These are phyloP conservation scores for Thermophis baileyi DNA, from an alignment of 2,113 vertebrate genomes.

Conservation along the genomic window DNA sequence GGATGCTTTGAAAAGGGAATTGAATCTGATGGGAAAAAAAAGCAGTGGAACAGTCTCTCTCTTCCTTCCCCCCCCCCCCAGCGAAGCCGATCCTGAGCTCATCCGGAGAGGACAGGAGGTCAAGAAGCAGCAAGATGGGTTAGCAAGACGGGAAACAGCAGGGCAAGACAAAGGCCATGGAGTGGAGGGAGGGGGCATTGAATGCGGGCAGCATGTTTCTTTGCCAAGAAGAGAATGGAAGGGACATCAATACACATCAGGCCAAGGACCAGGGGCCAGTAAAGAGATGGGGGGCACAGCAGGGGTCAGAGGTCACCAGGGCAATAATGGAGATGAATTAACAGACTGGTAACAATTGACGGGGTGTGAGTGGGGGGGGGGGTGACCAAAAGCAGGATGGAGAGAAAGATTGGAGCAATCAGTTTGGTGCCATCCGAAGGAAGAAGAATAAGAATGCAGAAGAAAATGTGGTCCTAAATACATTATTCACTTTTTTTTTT, in stretches of 20 bases:
- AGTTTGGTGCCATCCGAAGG: background rate
- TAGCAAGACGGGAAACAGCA: constrained; percentile 78
- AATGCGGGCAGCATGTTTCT: constrained; percentile 86
- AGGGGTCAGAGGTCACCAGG: constrained; percentile 90
- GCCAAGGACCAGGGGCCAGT: constrained; percentile 70
- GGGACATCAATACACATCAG: constrained; percentile 89
- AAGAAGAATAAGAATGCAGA: background rate
- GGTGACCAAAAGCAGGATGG: background rate
- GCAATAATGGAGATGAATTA: constrained; percentile 77
- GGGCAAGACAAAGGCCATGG: constrained; percentile 82
- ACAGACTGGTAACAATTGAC: constrained; percentile 72
- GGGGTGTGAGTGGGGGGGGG: background rate
- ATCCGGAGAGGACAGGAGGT: constrained; percentile 70
- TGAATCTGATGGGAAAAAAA: constrained; percentile 12
- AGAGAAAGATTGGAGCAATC: background rate
- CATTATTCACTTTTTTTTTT: background rate
- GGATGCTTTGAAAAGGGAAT: constrained; percentile 59
- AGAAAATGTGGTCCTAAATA: background rate
- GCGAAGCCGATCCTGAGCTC: constrained; percentile 43
- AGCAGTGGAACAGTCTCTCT: constrained; percentile 49
- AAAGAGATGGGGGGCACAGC: constrained; percentile 86
- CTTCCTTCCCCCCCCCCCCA: background rate
- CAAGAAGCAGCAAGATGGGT: constrained; percentile 81
- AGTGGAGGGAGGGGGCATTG: constrained; percentile 78
- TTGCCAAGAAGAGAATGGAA: constrained; percentile 81